Base-by-base conservation (phyloP, 2,113 vertebrate genomes). In the Ageneiosus marmoratus region DNA sequence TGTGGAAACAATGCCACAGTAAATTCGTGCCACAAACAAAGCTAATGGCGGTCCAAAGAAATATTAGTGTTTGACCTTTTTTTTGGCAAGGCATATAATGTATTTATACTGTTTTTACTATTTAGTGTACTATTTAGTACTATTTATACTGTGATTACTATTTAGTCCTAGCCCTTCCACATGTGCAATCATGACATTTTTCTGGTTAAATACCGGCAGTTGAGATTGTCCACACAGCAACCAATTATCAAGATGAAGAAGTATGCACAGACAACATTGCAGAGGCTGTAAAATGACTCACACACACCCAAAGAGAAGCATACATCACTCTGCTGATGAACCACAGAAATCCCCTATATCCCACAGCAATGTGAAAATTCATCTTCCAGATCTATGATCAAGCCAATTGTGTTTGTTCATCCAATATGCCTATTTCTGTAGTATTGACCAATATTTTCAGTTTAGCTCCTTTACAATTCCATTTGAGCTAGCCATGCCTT, bases 201-300 rank as follows among this genome's bases (percentile, higher is more conserved):
- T 65, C 29, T 65, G 62, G 29, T 65, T 65, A 65, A 65, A 65
- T 29, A 65, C 62, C 37, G 22, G 20, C n/a, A 50, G 44, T 16
- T 73, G 12, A 13, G 44, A 73, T 6, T 16, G 24, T 48, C 11
- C 41, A 48, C 34, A 32, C 34, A 41, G 20, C 9, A 69, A 20
- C 34, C 3, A 41, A 41, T 69, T 69, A 69, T 44, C 11, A 8
- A 41, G 62, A 15, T 32, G 7, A 63, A 18, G 63, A 67, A 67
- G 67, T n/a, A 13, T 70, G 41, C 69, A 72, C 22, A 72, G 41
- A n/a, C 41, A 72, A 50, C 41, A 29, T 73, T 73, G 44, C n/a
- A 48, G 44, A 73, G 70, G 13, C n/a, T 18, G 24, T 50, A 27
- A 48, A 50, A 50, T 50, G 24, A 46, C 67, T 41, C 32, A 24